phyloP scores from a whole-genome alignment of 2,888 invertebrate species.

The Oasisia sp. region DNA sequence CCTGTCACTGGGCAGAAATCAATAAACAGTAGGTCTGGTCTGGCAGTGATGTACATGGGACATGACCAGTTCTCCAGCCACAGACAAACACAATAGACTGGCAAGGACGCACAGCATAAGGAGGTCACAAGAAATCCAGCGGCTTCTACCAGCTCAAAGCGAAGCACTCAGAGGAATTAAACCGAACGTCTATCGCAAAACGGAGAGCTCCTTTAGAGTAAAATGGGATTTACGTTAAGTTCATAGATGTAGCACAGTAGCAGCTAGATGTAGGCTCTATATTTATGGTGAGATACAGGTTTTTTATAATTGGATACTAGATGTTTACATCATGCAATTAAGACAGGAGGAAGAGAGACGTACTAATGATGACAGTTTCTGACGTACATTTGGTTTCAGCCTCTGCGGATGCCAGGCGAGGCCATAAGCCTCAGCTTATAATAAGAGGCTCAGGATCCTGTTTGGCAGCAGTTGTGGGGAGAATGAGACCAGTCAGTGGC shows the following conservation, averaged over 20 bases:
- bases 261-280: background rate
- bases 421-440: background rate
- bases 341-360: background rate
- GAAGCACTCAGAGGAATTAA: background rate
- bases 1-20: slow-evolving; percentile 12
- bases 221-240: background rate
- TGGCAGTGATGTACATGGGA: background rate
- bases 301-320: background rate
- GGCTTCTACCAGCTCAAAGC: background rate
- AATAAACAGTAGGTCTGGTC: background rate
- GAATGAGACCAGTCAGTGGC: background rate
- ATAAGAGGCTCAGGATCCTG: background rate
- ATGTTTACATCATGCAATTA: background rate
- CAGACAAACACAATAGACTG: background rate
- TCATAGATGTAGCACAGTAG: background rate
- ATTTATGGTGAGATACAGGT: background rate
- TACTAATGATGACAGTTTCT: background rate
- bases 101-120: too few species aligned
- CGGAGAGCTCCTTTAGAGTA: background rate
- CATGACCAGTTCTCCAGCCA: background rate
- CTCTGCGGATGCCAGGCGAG: background rate
- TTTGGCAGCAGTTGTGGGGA: background rate
- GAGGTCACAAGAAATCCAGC: too few species aligned
- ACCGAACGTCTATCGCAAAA: background rate
- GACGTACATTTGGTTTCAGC: background rate